Evolutionary conservation across 2,113 vertebrate species (phyloP).

Genomic region (Micronycteris hirsuta): DNA sequence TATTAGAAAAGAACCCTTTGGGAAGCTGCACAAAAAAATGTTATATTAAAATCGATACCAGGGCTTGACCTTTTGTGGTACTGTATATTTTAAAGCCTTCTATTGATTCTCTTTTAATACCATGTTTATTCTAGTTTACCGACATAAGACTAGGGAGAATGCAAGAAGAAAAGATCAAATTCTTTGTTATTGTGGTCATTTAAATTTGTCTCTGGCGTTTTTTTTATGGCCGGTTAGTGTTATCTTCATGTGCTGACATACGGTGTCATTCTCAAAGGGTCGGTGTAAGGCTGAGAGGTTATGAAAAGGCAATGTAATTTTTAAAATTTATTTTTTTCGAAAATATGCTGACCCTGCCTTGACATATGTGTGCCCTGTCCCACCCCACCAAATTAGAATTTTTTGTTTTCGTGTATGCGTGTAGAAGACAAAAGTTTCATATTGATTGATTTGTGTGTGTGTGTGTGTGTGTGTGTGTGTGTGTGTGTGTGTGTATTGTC

Average conservation of each 20-base stretch:
- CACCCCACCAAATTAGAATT: neutral
- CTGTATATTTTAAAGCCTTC: conserved; percentile 79
- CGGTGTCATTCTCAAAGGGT: neutral
- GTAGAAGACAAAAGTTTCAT: conserved; percentile 11
- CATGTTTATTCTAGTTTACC: conserved; percentile 84
- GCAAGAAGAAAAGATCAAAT: conserved; percentile 56
- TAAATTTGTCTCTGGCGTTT: conserved; percentile 52
- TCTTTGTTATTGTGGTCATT: conserved; percentile 57
- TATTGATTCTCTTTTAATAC: conserved; percentile 84
- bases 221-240: neutral
- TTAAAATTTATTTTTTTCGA: neutral
- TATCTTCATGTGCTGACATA: conserved; percentile 44
- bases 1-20: conserved; percentile 81
- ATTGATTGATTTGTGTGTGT: neutral
- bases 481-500: too few species aligned
- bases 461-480: too few species aligned
- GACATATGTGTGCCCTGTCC: too few species aligned
- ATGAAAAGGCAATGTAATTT: neutral
- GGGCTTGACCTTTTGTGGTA: conserved; percentile 80
- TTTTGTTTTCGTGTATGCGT: conserved; percentile 3
- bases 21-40: conserved; percentile 78
- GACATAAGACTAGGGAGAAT: conserved; percentile 71
- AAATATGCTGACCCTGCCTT: neutral
- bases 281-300: neutral
- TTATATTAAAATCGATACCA: conserved; percentile 82